phyloP scores from a whole-genome alignment of 1,140 invertebrate species.

The Zaprionus africanus region DNA sequence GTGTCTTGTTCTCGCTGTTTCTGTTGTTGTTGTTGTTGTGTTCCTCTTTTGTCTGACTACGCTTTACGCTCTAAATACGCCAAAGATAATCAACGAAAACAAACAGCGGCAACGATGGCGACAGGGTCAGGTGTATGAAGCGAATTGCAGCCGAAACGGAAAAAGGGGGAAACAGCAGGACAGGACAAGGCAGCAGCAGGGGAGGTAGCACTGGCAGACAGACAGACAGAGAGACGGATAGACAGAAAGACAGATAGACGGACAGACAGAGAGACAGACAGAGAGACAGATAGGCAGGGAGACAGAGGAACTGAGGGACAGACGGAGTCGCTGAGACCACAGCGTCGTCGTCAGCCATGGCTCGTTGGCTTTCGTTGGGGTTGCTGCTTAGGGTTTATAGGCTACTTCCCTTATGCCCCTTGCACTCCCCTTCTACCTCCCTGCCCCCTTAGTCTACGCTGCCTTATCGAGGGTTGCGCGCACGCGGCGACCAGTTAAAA shows the following conservation, averaged over 20 bases:
- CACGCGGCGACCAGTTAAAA: slow-evolving; percentile 49
- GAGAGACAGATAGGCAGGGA: not conserved
- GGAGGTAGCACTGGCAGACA: not conserved
- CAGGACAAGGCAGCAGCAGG: too few species aligned
- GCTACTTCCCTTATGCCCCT: not conserved
- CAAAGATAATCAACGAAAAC: slow-evolving; percentile 84
- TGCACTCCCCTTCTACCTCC: not conserved
- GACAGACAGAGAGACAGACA: not conserved
- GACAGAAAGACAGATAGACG: not conserved
- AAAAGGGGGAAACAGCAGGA: slow-evolving; percentile 13
- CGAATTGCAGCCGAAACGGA: slow-evolving; percentile 38
- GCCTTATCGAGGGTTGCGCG: slow-evolving; percentile 41
- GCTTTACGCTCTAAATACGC: slow-evolving; percentile 84
- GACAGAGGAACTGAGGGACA: not conserved
- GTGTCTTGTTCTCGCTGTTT: slow-evolving; percentile 5
- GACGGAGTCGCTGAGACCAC: slow-evolving; percentile 8
- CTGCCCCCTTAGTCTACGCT: not conserved
- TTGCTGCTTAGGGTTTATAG: slow-evolving; percentile 40
- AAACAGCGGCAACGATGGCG: slow-evolving; percentile 71
- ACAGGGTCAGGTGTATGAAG: slow-evolving; percentile 79
- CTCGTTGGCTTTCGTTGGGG: slow-evolving; percentile 39
- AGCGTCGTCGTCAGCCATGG: slow-evolving; percentile 25
- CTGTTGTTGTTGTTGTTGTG: slow-evolving; percentile 18
- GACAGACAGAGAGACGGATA: not conserved
- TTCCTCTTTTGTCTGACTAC: slow-evolving; percentile 74